A percentile compares a stretch with the other conserved stretches of the same genome.
Evolutionary conservation across 1,140 invertebrate genomes (phyloP).

Genomic region (Macrobrachium nipponense): DNA sequence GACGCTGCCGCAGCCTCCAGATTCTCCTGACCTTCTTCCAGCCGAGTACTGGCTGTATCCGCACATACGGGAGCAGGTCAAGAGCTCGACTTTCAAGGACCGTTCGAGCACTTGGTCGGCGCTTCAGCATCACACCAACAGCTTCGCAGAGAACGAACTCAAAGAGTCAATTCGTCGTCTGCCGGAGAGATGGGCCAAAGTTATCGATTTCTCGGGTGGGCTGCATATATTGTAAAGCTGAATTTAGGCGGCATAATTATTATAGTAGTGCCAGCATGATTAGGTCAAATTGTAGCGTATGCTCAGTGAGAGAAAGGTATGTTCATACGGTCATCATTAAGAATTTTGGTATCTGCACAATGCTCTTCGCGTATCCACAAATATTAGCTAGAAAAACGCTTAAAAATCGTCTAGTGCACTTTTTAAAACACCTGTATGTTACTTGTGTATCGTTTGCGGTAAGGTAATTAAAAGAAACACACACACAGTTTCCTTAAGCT

Average conservation of each 20-base stretch:
- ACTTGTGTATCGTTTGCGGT: too few relatives aligned
- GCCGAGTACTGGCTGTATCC: conserved; percentile 50
- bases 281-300: neutral
- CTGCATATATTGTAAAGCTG: conserved; percentile 41
- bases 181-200: conserved; percentile 51
- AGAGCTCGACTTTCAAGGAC: conserved; percentile 47
- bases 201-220: conserved; percentile 55
- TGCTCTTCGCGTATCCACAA: too few relatives aligned
- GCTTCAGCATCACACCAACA: conserved; percentile 46
- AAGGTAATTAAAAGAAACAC: too few relatives aligned
- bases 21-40: conserved; percentile 51
- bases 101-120: conserved; percentile 51
- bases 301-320: neutral
- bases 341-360: too few relatives aligned
- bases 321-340: neutral
- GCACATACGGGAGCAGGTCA: conserved; percentile 34
- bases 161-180: conserved; percentile 42
- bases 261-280: neutral
- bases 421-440: too few relatives aligned
- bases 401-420: too few relatives aligned
- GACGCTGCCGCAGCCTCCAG: conserved; percentile 41
- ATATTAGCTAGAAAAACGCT: too few relatives aligned
- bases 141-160: conserved; percentile 46
- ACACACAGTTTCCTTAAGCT: too few relatives aligned
- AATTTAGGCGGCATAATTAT: too few relatives aligned